Conservation (phyloP, 2,797 vertebrate species). For the Sebastes umbrosus region DNA sequence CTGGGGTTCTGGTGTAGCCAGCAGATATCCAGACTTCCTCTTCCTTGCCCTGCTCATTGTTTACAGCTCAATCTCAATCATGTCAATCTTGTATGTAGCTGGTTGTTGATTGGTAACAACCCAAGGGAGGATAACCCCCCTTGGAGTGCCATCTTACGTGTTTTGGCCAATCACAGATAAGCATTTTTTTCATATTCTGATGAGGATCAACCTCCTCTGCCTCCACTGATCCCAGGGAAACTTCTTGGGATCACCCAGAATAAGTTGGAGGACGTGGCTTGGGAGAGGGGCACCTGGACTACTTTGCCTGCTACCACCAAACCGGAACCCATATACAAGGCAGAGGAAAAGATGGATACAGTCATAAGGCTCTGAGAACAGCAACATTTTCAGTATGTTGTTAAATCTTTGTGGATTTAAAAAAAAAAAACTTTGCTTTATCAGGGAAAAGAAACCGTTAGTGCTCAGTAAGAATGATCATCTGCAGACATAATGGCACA, state of each 20-base stretch:
- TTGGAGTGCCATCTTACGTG: too few species aligned
- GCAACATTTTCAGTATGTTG: not conserved
- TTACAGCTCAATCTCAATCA: too few species aligned
- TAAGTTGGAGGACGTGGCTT: not conserved
- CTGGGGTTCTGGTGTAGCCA: too few species aligned
- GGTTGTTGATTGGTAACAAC: too few species aligned
- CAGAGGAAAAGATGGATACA: not conserved
- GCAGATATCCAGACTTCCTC: too few species aligned
- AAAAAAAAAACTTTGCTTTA: not conserved
- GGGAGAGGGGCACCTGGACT: not conserved
- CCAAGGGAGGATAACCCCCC: too few species aligned
- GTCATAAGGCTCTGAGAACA: not conserved
- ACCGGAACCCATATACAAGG: not conserved
- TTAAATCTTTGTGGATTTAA: not conserved
- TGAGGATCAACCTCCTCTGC: too few species aligned
- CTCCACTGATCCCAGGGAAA: not conserved
- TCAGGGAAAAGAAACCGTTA: not conserved
- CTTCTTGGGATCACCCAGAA: not conserved
- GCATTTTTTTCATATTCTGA: too few species aligned
- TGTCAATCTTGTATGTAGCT: too few species aligned
- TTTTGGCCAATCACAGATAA: too few species aligned
- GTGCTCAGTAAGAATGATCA: not conserved
- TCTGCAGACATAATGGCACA: not conserved
- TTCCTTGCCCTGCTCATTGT: too few species aligned
- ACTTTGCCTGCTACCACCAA: not conserved